Conservation (phyloP, 2,888 invertebrate species). For the Mechanitis messenoides region DNA sequence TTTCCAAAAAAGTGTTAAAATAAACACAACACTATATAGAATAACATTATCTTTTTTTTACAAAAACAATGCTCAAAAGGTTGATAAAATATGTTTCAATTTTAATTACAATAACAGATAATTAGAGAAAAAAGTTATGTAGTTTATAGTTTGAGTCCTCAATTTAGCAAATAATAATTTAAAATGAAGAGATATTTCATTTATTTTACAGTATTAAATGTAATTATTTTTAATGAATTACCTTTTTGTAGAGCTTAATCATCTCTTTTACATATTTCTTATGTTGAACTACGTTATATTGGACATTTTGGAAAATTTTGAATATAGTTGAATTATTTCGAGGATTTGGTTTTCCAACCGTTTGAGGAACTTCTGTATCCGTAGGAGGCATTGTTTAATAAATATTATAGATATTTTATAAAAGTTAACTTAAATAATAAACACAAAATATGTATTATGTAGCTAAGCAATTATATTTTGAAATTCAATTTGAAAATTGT, state of each 20-base stretch:
- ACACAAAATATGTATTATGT: not conserved
- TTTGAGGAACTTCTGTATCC: constrained; percentile 42
- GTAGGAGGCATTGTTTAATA: constrained; percentile 46
- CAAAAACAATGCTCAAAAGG: too few species aligned
- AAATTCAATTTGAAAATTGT: too few species aligned
- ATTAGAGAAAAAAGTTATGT: too few species aligned
- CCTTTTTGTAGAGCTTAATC: constrained; percentile 78
- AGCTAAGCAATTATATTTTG: not conserved
- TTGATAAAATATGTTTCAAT: too few species aligned
- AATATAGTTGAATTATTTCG: constrained; percentile 66
- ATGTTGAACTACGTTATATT: constrained; percentile 80
- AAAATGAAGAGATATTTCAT: too few species aligned
- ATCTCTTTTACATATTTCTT: constrained; percentile 79
- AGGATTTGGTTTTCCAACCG: constrained; percentile 55
- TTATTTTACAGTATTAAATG: not conserved
- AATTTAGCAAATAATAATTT: too few species aligned
- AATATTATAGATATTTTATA: not conserved
- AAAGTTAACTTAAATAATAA: not conserved
- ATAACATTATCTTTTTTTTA: too few species aligned
- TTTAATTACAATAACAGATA: too few species aligned
- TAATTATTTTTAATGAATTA: constrained; percentile 38
- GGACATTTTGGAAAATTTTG: constrained; percentile 79
- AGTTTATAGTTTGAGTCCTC: too few species aligned
- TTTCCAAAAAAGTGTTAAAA: too few species aligned
- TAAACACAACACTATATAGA: too few species aligned